phyloP scores from a whole-genome alignment of 2,888 invertebrate species.

The Psylliodes chrysocephalus region DNA sequence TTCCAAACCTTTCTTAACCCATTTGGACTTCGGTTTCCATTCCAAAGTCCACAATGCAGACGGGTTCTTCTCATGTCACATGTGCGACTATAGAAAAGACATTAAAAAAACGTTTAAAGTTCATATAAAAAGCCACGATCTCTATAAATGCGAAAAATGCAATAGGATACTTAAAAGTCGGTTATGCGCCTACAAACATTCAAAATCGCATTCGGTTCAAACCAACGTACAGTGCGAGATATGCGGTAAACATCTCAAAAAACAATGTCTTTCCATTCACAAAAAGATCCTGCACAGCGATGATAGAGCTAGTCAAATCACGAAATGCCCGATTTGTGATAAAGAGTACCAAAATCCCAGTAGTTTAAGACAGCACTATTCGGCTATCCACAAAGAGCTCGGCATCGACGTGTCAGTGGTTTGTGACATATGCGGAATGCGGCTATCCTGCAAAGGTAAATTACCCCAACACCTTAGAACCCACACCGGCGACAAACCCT shows the following conservation, averaged over 20 bases:
- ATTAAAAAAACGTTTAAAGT: constrained; percentile 40
- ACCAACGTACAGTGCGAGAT: constrained; percentile 67
- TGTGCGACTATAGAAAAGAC: constrained; percentile 56
- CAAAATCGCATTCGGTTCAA: constrained; percentile 46
- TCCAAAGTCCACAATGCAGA: constrained; percentile 56
- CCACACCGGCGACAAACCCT: constrained; percentile 45
- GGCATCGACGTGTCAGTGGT: constrained; percentile 60
- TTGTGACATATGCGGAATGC: constrained; percentile 58
- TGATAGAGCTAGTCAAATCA: constrained; percentile 23
- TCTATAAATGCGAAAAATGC: constrained; percentile 53
- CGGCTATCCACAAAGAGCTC: constrained; percentile 41
- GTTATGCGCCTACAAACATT: constrained; percentile 65
- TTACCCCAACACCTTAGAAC: constrained; percentile 59
- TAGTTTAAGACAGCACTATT: constrained; percentile 52
- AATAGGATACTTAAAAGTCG: constrained; percentile 56
- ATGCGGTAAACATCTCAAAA: constrained; percentile 61
- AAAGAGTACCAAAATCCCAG: constrained; percentile 42
- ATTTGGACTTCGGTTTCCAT: constrained; percentile 57
- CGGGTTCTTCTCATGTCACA: constrained; percentile 55
- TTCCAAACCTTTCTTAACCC: constrained; percentile 65
- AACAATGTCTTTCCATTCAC: constrained; percentile 46
- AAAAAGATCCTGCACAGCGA: constrained; percentile 35
- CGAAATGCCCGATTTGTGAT: constrained; percentile 38
- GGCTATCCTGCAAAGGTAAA: constrained; percentile 58
- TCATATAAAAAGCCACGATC: constrained; percentile 53